These are phyloP conservation scores for Tenebrosternarchus preto DNA, from an alignment of 2,113 vertebrate genomes.

Conservation along the genomic window DNA sequence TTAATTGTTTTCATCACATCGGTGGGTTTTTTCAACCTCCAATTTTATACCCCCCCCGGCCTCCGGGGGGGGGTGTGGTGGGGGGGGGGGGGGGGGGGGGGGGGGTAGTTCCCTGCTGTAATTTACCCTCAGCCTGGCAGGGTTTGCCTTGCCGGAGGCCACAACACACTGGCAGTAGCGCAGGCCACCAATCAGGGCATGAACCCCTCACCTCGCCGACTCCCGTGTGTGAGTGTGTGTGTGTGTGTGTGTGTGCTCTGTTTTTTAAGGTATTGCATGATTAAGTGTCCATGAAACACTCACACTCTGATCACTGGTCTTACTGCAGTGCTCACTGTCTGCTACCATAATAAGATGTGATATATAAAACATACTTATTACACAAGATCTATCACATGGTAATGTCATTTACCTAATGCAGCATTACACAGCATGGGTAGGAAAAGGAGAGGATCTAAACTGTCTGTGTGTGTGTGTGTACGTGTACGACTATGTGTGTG, in stretches of 20 bases:
- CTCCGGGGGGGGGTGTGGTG: slow-evolving; percentile 42
- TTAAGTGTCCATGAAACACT: neutral
- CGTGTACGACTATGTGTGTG: too few relatives aligned
- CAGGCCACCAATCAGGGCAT: slow-evolving; percentile 59
- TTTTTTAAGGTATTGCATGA: too few relatives aligned
- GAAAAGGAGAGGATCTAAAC: too few relatives aligned
- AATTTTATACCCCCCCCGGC: too few relatives aligned
- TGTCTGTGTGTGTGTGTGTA: too few relatives aligned
- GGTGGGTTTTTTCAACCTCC: too few relatives aligned
- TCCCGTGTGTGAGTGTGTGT: slow-evolving; percentile 46
- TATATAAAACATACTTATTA: neutral
- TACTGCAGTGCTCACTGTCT: neutral
- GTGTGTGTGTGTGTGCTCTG: slow-evolving; percentile 40
- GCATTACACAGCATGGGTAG: neutral
- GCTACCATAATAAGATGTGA: neutral
- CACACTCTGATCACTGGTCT: neutral
- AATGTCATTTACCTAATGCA: neutral
- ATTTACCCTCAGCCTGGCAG: slow-evolving; percentile 73
- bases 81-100: slow-evolving; percentile 40
- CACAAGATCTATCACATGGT: too few relatives aligned
- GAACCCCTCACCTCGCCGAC: slow-evolving; percentile 69
- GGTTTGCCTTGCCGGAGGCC: slow-evolving; percentile 65
- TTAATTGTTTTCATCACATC: too few relatives aligned
- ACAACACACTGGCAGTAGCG: slow-evolving; percentile 55
- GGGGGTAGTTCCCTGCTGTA: slow-evolving; percentile 69